Conservation (phyloP, 2,888 invertebrate genomes). For the Mythimna ferrago region DNA sequence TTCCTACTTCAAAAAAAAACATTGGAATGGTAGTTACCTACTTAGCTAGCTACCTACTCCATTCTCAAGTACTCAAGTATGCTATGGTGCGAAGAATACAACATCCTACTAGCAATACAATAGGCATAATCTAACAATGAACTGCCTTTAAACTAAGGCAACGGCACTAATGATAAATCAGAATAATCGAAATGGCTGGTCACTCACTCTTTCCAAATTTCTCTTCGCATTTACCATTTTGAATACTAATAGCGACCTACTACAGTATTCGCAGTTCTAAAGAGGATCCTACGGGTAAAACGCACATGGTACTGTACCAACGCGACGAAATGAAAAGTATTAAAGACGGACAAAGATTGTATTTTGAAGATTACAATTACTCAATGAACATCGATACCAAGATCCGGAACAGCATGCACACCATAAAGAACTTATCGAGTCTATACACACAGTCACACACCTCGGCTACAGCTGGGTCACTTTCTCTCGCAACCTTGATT, state of each 20-base stretch:
- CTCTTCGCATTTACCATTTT: constrained; percentile 56
- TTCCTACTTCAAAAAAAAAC: too few relatives aligned
- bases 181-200: constrained; percentile 34
- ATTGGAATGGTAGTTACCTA: neutral
- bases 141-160: neutral
- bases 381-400: constrained; percentile 51
- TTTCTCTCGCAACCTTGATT: constrained; percentile 90
- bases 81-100: neutral
- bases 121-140: constrained; percentile 9
- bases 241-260: constrained; percentile 66
- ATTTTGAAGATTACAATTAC: constrained; percentile 43
- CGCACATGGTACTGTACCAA: neutral
- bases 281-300: neutral
- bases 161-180: constrained; percentile 17
- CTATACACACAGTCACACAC: constrained; percentile 69
- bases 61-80: neutral
- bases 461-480: constrained; percentile 82
- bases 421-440: constrained; percentile 69
- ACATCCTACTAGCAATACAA: neutral
- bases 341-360: constrained; percentile 5
- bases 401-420: constrained; percentile 66
- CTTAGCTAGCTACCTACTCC: neutral
- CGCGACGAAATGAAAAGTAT: constrained; percentile 39
- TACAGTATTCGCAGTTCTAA: constrained; percentile 6
- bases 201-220: constrained; percentile 61